These are phyloP conservation scores for Lepeophtheirus salmonis DNA, from an alignment of 1,140 invertebrate species.

Conservation along the genomic window DNA sequence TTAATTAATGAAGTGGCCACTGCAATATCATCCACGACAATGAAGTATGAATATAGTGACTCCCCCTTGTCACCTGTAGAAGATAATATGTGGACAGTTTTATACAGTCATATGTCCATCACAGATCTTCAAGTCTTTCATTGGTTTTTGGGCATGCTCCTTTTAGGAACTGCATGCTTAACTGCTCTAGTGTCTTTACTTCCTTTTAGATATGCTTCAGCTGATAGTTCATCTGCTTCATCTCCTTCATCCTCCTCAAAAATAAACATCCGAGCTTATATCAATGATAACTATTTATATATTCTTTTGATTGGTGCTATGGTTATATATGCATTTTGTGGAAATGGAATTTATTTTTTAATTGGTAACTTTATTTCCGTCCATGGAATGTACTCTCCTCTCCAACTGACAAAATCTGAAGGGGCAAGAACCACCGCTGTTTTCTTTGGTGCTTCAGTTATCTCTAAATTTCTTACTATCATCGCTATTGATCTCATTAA, in stretches of 20 bases:
- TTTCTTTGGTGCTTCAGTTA: neutral
- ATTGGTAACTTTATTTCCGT: neutral
- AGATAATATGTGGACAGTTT: neutral
- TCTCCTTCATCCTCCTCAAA: neutral
- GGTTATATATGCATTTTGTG: neutral
- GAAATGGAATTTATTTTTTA: neutral
- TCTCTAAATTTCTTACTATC: neutral
- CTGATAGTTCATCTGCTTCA: neutral
- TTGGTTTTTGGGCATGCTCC: neutral
- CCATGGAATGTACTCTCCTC: neutral
- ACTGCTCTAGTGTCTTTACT: neutral
- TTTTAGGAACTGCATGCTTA: neutral
- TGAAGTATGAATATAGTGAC: too few relatives aligned
- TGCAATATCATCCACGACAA: too few relatives aligned
- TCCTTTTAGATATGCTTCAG: neutral
- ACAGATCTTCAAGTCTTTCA: neutral
- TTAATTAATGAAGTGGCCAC: neutral
- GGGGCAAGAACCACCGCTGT: neutral
- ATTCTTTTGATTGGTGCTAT: neutral
- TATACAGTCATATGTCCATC: neutral
- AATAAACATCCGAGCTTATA: neutral
- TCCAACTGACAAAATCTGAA: neutral
- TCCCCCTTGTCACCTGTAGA: neutral
- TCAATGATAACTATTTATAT: neutral
- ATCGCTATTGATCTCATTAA: neutral